Conservation (phyloP, 2,888 invertebrate genomes). For the Gnatocerus cornutus region DNA sequence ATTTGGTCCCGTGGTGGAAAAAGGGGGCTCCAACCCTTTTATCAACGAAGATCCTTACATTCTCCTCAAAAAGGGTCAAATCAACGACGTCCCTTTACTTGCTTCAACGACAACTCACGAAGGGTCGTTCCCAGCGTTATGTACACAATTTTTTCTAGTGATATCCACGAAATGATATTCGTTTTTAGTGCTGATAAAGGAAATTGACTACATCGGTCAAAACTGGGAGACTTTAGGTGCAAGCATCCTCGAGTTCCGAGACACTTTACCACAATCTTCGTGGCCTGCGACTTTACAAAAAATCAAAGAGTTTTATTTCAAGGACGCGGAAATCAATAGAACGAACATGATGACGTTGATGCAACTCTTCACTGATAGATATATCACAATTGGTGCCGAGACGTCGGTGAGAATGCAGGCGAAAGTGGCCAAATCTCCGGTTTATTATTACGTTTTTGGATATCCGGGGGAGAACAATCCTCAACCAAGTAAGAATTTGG, state of each 20-base stretch:
- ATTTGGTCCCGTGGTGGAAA: slow-evolving; percentile 22
- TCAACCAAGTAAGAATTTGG: slow-evolving; percentile 22
- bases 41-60: slow-evolving; percentile 59
- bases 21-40: slow-evolving; percentile 52
- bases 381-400: slow-evolving; percentile 75
- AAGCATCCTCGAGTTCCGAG: slow-evolving; percentile 52
- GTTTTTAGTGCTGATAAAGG: slow-evolving; percentile 23
- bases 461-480: slow-evolving; percentile 42
- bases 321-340: slow-evolving; percentile 40
- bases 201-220: slow-evolving; percentile 42
- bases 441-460: slow-evolving; percentile 75
- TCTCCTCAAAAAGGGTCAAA: slow-evolving; percentile 59
- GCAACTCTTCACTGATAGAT: slow-evolving; percentile 73
- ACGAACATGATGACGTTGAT: not conserved
- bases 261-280: slow-evolving; percentile 41
- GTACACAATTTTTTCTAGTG: slow-evolving; percentile 15
- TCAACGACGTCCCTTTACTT: slow-evolving; percentile 64
- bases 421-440: slow-evolving; percentile 72
- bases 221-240: slow-evolving; percentile 51
- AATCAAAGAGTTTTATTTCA: slow-evolving; percentile 52
- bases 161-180: not conserved
- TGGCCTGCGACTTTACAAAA: slow-evolving; percentile 42
- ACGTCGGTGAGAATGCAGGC: slow-evolving; percentile 75
- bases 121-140: slow-evolving; percentile 17
- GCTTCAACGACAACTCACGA: slow-evolving; percentile 61